phyloP scores from a whole-genome alignment of 2,113 vertebrate genomes.

The Neogobius melanostomus region DNA sequence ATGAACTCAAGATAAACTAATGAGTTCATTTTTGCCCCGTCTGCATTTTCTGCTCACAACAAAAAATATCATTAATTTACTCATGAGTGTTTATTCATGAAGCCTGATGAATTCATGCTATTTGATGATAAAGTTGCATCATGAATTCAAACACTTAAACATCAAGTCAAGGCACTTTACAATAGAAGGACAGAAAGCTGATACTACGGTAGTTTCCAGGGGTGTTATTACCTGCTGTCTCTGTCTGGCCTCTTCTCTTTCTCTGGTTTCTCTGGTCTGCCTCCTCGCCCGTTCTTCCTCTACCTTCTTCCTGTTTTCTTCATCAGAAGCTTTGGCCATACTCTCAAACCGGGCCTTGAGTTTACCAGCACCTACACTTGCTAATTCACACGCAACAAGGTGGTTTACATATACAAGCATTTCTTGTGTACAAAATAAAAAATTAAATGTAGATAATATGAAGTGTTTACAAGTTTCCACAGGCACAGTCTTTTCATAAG shows the following conservation, averaged over 20 bases:
- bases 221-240: constrained; percentile 56
- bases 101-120: too few relatives aligned
- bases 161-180: too few relatives aligned
- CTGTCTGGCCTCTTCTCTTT: constrained; percentile 64
- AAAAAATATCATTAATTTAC: too few relatives aligned
- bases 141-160: too few relatives aligned
- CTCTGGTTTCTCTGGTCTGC: constrained; percentile 74
- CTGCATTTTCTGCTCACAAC: too few relatives aligned
- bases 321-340: constrained; percentile 82
- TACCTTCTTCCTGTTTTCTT: constrained; percentile 78
- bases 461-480: constrained; percentile 84
- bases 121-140: too few relatives aligned
- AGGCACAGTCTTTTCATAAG: constrained; percentile 85
- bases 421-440: background rate
- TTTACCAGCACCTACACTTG: constrained; percentile 78
- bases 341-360: constrained; percentile 88
- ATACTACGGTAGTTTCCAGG: background rate
- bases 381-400: constrained; percentile 32
- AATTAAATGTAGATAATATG: too few relatives aligned
- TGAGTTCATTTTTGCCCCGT: too few relatives aligned
- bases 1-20: too few relatives aligned
- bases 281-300: constrained; percentile 78
- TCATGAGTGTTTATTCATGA: too few relatives aligned
- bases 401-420: background rate
- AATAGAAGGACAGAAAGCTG: too few relatives aligned